These are phyloP conservation scores for Congeria kusceri DNA, from an alignment of 2,888 invertebrate species.

Conservation along the genomic window DNA sequence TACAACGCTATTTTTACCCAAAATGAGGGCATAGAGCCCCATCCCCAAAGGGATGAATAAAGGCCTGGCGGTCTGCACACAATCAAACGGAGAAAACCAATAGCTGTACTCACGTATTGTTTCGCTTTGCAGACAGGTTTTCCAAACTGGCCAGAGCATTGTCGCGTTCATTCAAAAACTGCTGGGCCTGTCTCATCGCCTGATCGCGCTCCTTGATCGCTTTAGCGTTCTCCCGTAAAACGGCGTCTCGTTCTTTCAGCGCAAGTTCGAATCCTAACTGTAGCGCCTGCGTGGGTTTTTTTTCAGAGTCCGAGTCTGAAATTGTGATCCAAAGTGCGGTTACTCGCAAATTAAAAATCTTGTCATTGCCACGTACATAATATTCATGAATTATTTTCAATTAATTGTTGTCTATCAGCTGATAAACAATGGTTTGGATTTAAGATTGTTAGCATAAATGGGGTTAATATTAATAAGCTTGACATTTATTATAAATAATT, in stretches of 20 bases:
- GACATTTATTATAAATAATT: too few relatives aligned
- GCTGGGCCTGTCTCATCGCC: constrained; percentile 78
- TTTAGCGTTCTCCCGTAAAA: constrained; percentile 82
- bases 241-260: constrained; percentile 83
- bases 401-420: too few relatives aligned
- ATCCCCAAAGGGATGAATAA: too few relatives aligned
- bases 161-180: constrained; percentile 80
- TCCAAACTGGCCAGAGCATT: constrained; percentile 79
- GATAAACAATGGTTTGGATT: too few relatives aligned
- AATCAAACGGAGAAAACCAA: background rate
- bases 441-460: too few relatives aligned
- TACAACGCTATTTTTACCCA: too few relatives aligned
- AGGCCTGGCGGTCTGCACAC: background rate
- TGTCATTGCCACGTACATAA: too few relatives aligned
- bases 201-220: constrained; percentile 81
- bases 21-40: too few relatives aligned
- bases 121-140: constrained; percentile 74
- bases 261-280: constrained; percentile 84
- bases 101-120: constrained; percentile 33
- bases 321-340: background rate
- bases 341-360: too few relatives aligned
- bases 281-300: constrained; percentile 80
- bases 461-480: too few relatives aligned
- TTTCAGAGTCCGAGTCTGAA: constrained; percentile 71
- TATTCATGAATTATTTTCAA: too few relatives aligned